A percentile compares a stretch with the other conserved stretches of the same genome.
Evolutionary conservation across 2,113 vertebrate species (phyloP).

Genomic region (Girardinichthys multiradiatus): DNA sequence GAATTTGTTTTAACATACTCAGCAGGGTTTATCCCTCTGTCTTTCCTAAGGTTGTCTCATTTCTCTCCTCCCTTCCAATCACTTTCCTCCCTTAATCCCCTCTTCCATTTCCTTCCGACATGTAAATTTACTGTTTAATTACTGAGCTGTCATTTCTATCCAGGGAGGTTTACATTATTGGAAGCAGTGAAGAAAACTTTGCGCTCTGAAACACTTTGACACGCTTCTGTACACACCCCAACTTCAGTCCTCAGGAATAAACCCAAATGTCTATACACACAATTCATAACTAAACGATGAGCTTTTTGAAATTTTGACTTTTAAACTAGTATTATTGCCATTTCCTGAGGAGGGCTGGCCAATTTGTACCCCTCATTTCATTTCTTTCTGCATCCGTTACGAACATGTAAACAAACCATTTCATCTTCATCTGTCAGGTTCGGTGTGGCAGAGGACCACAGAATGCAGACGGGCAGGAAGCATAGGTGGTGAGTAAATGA

Average conservation of each 20-base stretch:
- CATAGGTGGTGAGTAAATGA: no score
- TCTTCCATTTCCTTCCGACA: slow-evolving; percentile 7
- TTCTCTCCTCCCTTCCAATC: not conserved
- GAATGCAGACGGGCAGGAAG: no score
- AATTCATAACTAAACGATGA: not conserved
- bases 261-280: slow-evolving; percentile 17
- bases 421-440: no score
- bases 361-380: no score
- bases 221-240: slow-evolving; percentile 5
- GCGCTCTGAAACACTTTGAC: slow-evolving; percentile 29
- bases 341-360: no score
- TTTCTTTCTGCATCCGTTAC: no score
- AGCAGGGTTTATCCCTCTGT: not conserved
- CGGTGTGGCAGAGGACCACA: no score
- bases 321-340: no score
- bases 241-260: slow-evolving; percentile 16
- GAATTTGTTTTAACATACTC: slow-evolving; percentile 18
- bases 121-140: slow-evolving; percentile 24
- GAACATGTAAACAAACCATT: no score
- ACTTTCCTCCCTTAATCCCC: slow-evolving; percentile 8
- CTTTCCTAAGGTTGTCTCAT: not conserved
- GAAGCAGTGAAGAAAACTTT: slow-evolving; percentile 24
- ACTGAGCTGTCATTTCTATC: slow-evolving; percentile 35
- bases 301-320: not conserved
- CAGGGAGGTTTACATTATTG: slow-evolving; percentile 25